Evolutionary conservation across 2,797 vertebrate species (phyloP), one percentile per base, ranked within the genome.

Genomic region (Periophthalmus magnuspinnatus): DNA sequence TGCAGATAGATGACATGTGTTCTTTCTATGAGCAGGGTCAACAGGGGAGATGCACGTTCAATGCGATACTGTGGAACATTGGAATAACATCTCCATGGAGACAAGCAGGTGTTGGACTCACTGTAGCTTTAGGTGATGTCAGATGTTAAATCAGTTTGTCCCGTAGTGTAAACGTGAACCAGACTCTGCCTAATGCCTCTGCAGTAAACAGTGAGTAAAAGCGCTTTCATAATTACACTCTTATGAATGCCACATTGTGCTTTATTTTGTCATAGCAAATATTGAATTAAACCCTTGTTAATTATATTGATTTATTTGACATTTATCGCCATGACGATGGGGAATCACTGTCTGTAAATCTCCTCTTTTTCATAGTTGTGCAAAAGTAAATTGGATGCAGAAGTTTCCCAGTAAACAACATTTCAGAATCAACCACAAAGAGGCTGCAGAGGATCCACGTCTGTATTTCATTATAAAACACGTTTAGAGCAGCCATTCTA

Each of bases 301-400:
- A 59, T 34, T 21, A 10, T 4, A 22, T 6, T 57, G 57, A 59
- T 34, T 36, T 36, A 36, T 60, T 2, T 19, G 17, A 11, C 16
- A 2, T 17, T 33, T 58, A 33, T 60, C 4, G 54, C 54, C 21
- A 56, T 24, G 22, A 56, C 21, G 9, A 7, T 56, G 9, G 5
- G 24, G 24, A 32, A 56, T 57, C 6, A 6, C 33, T 9, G 6
- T 10, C 33, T 5, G 5, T n/a, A 60, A 60, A 60, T 36, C 33
- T 10, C 0, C 17, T 5, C 1, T 10, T 60, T 36, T 10, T 9
- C 17, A 36, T 5, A 8, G 32, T 36, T 36, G 33, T 60, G 58
- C 58, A 36, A 36, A 36, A n/a, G 58, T 60, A 36, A 36, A 60
- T 60, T 36, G 58, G 19, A 60, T 6, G 17, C 58, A 60, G 58